Base-by-base conservation (phyloP, 2,888 invertebrate species). In the Mythimna pallens region DNA sequence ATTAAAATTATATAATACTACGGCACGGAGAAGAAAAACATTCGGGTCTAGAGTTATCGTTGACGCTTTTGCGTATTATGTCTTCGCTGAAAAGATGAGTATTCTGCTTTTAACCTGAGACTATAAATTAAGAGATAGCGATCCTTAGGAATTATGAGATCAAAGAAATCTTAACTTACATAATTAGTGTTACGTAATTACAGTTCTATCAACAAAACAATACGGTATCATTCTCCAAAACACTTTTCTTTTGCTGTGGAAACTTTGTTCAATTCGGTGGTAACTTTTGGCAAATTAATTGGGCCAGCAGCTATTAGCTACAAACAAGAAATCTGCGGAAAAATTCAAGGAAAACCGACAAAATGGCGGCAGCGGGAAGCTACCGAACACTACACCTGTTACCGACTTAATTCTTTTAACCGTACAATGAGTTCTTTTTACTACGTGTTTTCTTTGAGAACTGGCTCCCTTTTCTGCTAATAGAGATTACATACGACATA, bases 371-470 rank as follows among this genome's bases (percentile, higher is more conserved):
- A 66, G 78, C 71, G 62, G 70, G 40, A 78, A 81, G 71, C 68
- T 64, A 58, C 73, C 65, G 73, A 81, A 65, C 58, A 80, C 72
- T 72, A 81, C 81, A 80, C 81, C 81, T 81, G 80, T 81, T 81
- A 70, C 73, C 20, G 50, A 81, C 70, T 68, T 73, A 81, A 77
- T 81, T 81, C 70, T 73, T 80, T 65, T 14, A 59, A 68, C 20
- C 65, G 65, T 62, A 52, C 73, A 70, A 70, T 52, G 54, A 65
- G 61, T 52, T 69, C 50, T 54, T 50, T 69, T 73, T 73, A 70
- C 64, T 55, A 65, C 63, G 50, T 80, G 64, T 65, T 80, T 69
- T 62, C 47, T 67, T 80, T 67, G 17, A 58, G 9, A 54, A 43
- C 40, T 52, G 34, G 40, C 40, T 70, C 20, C 14, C 43, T 61